phyloP scores from a whole-genome alignment of 2,797 vertebrate genomes.

The Myiotriccus ornatus region DNA sequence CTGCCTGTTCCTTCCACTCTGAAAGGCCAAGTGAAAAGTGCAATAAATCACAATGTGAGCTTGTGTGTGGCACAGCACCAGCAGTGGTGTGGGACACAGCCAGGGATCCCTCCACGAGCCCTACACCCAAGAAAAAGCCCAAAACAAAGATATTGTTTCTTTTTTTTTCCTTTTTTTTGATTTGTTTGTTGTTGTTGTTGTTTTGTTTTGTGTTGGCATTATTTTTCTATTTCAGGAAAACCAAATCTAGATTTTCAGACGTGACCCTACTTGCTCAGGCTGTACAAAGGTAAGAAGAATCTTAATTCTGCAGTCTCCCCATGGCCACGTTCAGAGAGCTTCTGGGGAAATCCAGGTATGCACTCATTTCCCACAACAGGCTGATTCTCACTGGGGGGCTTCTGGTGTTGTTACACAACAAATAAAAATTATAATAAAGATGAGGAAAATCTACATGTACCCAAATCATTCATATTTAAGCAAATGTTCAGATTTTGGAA shows the following conservation, averaged over 20 bases:
- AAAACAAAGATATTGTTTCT: background rate
- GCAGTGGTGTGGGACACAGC: background rate
- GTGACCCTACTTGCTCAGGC: background rate
- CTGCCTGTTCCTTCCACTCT: background rate
- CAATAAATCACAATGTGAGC: slow-evolving; percentile 12
- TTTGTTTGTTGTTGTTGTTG: too few species aligned
- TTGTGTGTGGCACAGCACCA: background rate
- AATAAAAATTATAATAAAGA: background rate
- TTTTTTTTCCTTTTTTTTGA: background rate
- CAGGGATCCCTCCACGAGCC: background rate
- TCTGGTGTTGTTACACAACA: background rate
- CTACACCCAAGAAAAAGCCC: background rate
- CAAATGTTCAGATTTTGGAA: background rate
- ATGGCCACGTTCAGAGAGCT: background rate
- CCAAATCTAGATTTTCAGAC: background rate
- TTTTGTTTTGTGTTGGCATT: background rate
- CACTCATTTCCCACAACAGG: background rate
- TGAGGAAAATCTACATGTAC: background rate
- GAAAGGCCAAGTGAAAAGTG: slow-evolving; percentile 21
- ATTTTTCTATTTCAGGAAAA: background rate
- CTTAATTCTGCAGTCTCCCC: background rate
- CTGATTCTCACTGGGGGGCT: background rate
- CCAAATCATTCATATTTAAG: background rate
- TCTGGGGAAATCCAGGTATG: background rate
- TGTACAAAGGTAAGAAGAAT: background rate